Evolutionary conservation across 2,888 invertebrate genomes (phyloP).

Genomic region (Celastrina argiolus): DNA sequence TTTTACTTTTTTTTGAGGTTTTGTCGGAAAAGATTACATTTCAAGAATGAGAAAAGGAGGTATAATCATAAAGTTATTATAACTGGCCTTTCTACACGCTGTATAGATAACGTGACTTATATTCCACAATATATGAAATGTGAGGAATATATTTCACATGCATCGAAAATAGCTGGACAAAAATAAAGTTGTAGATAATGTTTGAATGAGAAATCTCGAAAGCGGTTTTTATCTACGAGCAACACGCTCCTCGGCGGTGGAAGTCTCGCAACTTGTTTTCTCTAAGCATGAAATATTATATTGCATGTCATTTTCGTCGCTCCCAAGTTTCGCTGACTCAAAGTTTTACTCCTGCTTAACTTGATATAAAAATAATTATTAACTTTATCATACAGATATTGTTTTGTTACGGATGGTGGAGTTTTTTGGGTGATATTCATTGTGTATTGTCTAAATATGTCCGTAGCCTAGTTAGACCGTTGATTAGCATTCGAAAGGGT

Average conservation of each 20-base stretch:
- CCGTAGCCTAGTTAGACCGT: too few relatives aligned
- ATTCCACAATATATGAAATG: background rate
- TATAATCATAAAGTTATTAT: too few relatives aligned
- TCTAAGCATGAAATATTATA: slow-evolving; percentile 62
- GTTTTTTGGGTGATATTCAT: too few relatives aligned
- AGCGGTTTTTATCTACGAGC: slow-evolving; percentile 47
- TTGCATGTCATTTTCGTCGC: slow-evolving; percentile 32
- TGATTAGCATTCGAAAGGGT: too few relatives aligned
- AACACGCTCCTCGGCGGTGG: slow-evolving; percentile 46
- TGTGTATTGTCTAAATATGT: too few relatives aligned
- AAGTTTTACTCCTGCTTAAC: slow-evolving; percentile 13
- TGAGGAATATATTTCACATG: background rate
- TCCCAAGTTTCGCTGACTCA: slow-evolving; percentile 27
- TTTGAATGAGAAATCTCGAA: slow-evolving; percentile 26
- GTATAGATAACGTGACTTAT: too few relatives aligned
- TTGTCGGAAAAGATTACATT: too few relatives aligned
- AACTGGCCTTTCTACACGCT: too few relatives aligned
- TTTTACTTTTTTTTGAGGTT: too few relatives aligned
- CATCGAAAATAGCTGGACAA: background rate
- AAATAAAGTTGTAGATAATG: slow-evolving; percentile 9
- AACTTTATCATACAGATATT: background rate
- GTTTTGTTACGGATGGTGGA: too few relatives aligned
- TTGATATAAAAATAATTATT: slow-evolving; percentile 13
- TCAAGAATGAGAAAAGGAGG: too few relatives aligned
- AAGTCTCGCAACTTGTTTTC: slow-evolving; percentile 49